Evolutionary conservation across 2,888 invertebrate genomes (phyloP).

Genomic region (Amphiduros pacificus): DNA sequence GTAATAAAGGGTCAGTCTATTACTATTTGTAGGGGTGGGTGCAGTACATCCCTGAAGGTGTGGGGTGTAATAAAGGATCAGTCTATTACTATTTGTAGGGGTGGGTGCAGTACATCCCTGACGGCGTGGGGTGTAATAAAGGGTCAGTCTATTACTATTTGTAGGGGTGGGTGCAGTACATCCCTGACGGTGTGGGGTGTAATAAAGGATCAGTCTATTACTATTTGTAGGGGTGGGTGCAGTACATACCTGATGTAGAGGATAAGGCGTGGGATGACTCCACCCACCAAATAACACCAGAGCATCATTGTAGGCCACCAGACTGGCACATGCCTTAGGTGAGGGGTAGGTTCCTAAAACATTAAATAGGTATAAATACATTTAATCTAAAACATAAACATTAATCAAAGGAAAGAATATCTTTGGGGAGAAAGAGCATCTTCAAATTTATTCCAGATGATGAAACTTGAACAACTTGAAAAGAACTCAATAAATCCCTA

Average conservation of each 20-base stretch:
- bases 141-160: neutral
- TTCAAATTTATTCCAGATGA: too few relatives aligned
- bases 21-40: neutral
- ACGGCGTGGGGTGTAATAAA: too few relatives aligned
- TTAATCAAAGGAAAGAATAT: too few relatives aligned
- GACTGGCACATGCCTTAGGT: conserved; percentile 91
- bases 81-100: too few relatives aligned
- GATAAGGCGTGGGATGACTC: conserved; percentile 85
- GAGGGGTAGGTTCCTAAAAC: conserved; percentile 84
- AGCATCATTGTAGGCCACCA: conserved; percentile 83
- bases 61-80: too few relatives aligned
- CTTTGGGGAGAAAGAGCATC: too few relatives aligned
- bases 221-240: neutral
- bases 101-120: too few relatives aligned
- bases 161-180: neutral
- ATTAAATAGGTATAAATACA: too few relatives aligned
- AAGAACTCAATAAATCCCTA: too few relatives aligned
- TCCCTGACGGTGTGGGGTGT: neutral
- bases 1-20: too few relatives aligned
- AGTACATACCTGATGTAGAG: conserved; percentile 61
- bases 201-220: neutral
- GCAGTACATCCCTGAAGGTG: conserved; percentile 55
- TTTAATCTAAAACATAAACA: too few relatives aligned
- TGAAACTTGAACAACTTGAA: too few relatives aligned
- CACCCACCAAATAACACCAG: conserved; percentile 92